Conservation (phyloP, 2,888 invertebrate genomes). For the Willowsia nigromaculata region DNA sequence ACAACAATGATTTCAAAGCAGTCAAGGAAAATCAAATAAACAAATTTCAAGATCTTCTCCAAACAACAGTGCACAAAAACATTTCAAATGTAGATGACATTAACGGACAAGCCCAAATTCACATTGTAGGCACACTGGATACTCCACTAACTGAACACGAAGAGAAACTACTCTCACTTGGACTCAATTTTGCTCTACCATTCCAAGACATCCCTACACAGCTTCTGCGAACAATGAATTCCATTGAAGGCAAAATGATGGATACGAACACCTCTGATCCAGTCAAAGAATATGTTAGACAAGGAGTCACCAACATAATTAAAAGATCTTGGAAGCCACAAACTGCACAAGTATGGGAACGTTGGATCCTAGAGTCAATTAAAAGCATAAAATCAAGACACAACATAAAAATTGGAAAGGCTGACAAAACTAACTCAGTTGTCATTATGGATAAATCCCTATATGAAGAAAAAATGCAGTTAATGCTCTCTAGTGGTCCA, state of each 20-base stretch:
- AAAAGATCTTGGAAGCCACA: neutral
- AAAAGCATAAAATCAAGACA: neutral
- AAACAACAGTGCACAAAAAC: too few species aligned
- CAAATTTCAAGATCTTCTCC: too few species aligned
- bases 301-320: neutral
- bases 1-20: too few species aligned
- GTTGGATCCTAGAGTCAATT: neutral
- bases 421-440: neutral
- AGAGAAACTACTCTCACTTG: neutral
- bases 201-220: neutral
- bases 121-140: neutral
- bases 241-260: neutral
- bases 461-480: neutral
- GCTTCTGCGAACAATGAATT: neutral
- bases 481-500: neutral
- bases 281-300: neutral
- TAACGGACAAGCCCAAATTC: too few species aligned
- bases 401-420: neutral
- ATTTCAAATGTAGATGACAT: too few species aligned
- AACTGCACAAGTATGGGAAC: neutral
- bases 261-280: neutral
- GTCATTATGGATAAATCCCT: neutral
- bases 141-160: neutral
- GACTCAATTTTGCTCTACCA: neutral
- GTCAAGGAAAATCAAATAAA: too few species aligned